phyloP scores from a whole-genome alignment of 2,797 vertebrate genomes.

The Chaenodraco wilsoni region DNA sequence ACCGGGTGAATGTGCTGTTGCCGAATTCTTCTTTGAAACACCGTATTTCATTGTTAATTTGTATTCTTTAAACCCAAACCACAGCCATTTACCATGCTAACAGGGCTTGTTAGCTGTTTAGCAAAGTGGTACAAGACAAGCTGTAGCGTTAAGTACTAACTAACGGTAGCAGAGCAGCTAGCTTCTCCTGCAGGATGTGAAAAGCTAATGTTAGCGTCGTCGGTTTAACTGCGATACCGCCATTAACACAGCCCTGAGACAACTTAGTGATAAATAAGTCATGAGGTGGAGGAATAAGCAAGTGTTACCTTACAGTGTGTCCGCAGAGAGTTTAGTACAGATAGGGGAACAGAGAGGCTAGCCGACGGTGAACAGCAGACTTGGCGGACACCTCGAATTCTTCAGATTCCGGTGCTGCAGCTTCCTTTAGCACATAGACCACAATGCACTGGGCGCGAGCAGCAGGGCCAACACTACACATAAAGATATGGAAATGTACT shows the following conservation, averaged over 20 bases:
- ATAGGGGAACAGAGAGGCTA: constrained; percentile 9
- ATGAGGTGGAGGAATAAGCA: neutral
- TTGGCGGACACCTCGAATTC: constrained; percentile 81
- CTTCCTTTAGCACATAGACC: constrained; percentile 71
- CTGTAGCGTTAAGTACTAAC: constrained; percentile 37
- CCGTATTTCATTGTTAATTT: fast-evolving
- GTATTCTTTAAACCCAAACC: neutral
- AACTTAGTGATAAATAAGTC: neutral
- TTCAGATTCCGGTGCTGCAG: constrained; percentile 82
- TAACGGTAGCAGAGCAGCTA: constrained; percentile 43
- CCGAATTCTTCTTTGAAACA: neutral
- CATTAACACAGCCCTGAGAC: neutral
- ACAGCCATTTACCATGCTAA: neutral
- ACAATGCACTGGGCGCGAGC: constrained; percentile 77
- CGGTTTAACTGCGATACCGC: neutral
- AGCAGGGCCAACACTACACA: neutral
- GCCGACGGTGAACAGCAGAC: constrained; percentile 39
- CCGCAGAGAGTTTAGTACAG: constrained; percentile 5
- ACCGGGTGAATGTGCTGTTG: constrained; percentile 4
- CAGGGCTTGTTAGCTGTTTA: neutral
- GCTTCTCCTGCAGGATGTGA: constrained; percentile 60
- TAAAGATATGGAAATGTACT: neutral
- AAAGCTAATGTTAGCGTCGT: constrained; percentile 61
- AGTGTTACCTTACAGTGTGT: constrained; percentile 52
- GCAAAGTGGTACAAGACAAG: constrained; percentile 13